A percentile compares a stretch with the other conserved stretches of the same genome.
Conservation (phyloP, 2,113 vertebrate species). For the Miniopterus natalensis region DNA sequence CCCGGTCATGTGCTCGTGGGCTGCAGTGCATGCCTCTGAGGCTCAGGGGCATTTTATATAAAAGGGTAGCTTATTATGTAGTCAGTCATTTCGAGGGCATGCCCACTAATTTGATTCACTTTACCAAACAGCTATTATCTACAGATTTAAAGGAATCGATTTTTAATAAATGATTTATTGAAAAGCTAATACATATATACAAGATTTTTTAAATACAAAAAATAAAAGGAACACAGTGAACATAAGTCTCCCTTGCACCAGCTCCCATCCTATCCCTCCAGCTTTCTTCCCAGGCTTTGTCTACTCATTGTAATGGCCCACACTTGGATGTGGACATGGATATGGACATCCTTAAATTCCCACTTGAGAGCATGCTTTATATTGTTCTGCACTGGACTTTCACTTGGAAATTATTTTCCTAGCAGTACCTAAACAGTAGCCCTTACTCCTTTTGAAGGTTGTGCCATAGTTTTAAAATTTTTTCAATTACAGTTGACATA, state of each 20-base stretch:
- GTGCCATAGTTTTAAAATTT: not conserved
- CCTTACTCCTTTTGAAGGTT: not conserved
- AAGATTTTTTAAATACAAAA: not conserved
- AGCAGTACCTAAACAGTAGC: not conserved
- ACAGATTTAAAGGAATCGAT: not conserved
- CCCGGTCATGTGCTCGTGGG: no score
- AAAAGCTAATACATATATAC: not conserved
- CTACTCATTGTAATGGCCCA: not conserved
- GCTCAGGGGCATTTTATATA: not conserved
- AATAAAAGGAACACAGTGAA: not conserved
- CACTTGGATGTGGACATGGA: no score
- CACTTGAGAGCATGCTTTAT: not conserved
- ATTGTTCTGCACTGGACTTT: not conserved
- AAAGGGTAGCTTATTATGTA: not conserved
- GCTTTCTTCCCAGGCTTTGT: not conserved
- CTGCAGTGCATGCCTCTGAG: fast-evolving
- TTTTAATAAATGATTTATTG: not conserved
- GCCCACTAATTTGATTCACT: not conserved
- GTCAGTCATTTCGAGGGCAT: not conserved
- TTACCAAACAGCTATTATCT: not conserved
- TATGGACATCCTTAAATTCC: not conserved
- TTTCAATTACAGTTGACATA: not conserved
- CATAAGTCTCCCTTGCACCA: not conserved
- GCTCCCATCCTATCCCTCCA: not conserved
- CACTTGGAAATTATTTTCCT: not conserved